A percentile compares a stretch with the other conserved stretches of the same genome.
phyloP scores from a whole-genome alignment of 2,113 vertebrate genomes.

The Bolborhynchus lineola region DNA sequence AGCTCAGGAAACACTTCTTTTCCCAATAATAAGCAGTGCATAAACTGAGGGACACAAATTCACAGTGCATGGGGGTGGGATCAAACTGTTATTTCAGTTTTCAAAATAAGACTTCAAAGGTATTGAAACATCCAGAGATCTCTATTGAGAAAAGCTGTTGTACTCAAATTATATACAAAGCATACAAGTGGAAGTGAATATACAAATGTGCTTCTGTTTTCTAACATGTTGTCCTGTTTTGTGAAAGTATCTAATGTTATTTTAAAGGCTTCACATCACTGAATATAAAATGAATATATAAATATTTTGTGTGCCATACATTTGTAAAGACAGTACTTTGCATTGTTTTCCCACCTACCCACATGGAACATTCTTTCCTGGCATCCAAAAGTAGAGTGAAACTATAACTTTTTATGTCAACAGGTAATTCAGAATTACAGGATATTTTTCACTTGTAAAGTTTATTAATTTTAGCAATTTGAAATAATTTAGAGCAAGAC shows the following conservation, averaged over 20 bases:
- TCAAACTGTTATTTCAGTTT: not conserved
- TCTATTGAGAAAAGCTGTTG: not conserved
- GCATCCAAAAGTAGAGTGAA: not conserved
- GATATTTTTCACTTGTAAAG: conserved; percentile 2
- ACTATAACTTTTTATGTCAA: conserved; percentile 38
- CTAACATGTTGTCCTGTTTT: not conserved
- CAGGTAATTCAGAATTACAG: conserved; percentile 63
- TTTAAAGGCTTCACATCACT: not conserved
- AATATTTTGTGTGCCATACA: not conserved
- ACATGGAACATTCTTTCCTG: conserved; percentile 16
- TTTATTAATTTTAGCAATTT: conserved; percentile 7
- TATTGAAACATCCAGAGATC: not conserved
- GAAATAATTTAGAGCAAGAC: conserved; percentile 30
- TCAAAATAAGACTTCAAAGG: not conserved
- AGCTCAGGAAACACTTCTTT: not conserved
- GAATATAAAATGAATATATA: not conserved
- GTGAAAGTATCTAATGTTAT: not conserved
- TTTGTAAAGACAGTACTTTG: not conserved
- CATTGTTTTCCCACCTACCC: conserved; percentile 27
- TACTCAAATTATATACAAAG: not conserved
- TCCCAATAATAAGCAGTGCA: not conserved
- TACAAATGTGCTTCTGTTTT: not conserved
- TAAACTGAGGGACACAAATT: not conserved
- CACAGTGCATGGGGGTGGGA: not conserved
- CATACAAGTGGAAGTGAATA: not conserved